Percentiles rank a stretch among this genome's conserved stretches.
phyloP scores from a whole-genome alignment of 1,140 invertebrate species.

The Sitophilus oryzae region DNA sequence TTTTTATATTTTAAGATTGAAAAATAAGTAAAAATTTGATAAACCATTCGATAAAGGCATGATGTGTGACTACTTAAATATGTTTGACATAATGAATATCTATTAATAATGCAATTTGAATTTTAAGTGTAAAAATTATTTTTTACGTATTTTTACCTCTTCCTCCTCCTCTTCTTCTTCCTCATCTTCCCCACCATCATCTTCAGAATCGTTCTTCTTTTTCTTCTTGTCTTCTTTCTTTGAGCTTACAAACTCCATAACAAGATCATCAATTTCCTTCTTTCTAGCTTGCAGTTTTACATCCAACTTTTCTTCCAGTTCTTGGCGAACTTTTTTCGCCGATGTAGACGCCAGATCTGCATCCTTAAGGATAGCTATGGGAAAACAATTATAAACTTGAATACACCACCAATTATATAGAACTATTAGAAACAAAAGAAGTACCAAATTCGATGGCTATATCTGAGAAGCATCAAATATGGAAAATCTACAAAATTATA shows the following conservation, averaged over 20 bases:
- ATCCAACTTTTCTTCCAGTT: constrained; percentile 75
- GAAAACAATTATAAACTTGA: constrained; percentile 9
- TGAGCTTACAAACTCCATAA: constrained; percentile 68
- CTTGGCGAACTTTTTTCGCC: constrained; percentile 84
- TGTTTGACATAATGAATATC: too few relatives aligned
- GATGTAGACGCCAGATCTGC: constrained; percentile 78
- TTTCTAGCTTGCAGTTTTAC: constrained; percentile 69
- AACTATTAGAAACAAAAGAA: too few relatives aligned
- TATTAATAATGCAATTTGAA: too few relatives aligned
- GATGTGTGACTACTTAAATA: too few relatives aligned
- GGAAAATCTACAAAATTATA: too few relatives aligned
- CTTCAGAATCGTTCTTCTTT: constrained; percentile 50
- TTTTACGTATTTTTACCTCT: constrained; percentile 52
- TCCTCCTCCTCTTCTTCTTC: constrained; percentile 54
- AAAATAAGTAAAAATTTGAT: too few relatives aligned
- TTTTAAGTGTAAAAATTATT: too few relatives aligned
- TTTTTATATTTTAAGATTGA: too few relatives aligned
- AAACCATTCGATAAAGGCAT: too few relatives aligned
- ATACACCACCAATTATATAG: too few relatives aligned
- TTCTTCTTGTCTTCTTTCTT: constrained; percentile 52
- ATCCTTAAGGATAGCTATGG: constrained; percentile 77
- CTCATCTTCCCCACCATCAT: constrained; percentile 57
- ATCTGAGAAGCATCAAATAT: too few relatives aligned
- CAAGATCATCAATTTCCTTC: constrained; percentile 77
- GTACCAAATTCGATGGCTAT: too few relatives aligned